phyloP scores from a whole-genome alignment of 2,888 invertebrate species.

The Archaeoteleia sp. region DNA sequence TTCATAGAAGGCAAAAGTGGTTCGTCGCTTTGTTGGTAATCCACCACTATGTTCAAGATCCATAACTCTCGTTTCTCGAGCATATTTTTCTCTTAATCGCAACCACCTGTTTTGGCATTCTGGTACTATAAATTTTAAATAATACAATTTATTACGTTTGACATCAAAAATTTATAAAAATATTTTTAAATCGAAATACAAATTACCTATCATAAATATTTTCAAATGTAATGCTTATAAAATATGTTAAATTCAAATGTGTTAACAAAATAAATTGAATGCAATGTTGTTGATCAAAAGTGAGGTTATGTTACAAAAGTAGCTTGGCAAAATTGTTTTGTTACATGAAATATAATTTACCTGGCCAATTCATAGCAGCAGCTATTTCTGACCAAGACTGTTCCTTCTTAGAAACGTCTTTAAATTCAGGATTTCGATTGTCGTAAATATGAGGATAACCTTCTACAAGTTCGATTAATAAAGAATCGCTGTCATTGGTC shows the following conservation, averaged over 20 bases:
- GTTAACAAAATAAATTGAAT: no score
- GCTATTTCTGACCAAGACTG: slow-evolving; percentile 45
- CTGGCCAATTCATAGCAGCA: slow-evolving; percentile 44
- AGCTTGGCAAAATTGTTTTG: no score
- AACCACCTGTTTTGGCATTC: slow-evolving; percentile 47
- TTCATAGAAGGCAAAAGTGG: slow-evolving; percentile 39
- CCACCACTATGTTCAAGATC: slow-evolving; percentile 24
- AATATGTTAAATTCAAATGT: no score
- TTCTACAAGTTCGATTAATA: slow-evolving; percentile 49
- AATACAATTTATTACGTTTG: neutral
- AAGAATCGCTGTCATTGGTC: slow-evolving; percentile 37
- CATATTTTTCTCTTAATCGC: slow-evolving; percentile 43
- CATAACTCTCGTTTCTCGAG: slow-evolving; percentile 42
- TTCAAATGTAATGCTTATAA: no score
- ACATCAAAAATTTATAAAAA: neutral
- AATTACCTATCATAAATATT: no score
- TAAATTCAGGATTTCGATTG: slow-evolving; percentile 42
- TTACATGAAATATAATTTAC: slow-evolving; percentile 11
- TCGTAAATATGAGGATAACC: slow-evolving; percentile 49
- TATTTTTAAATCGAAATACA: no score
- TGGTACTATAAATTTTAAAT: slow-evolving; percentile 18
- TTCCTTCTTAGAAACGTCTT: slow-evolving; percentile 37
- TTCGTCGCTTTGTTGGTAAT: slow-evolving; percentile 16
- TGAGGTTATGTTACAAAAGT: no score
- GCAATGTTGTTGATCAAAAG: no score